Conservation (phyloP, 53 echinoderm and acorn worm genomes). For the Mesocentrotus franciscanus region DNA sequence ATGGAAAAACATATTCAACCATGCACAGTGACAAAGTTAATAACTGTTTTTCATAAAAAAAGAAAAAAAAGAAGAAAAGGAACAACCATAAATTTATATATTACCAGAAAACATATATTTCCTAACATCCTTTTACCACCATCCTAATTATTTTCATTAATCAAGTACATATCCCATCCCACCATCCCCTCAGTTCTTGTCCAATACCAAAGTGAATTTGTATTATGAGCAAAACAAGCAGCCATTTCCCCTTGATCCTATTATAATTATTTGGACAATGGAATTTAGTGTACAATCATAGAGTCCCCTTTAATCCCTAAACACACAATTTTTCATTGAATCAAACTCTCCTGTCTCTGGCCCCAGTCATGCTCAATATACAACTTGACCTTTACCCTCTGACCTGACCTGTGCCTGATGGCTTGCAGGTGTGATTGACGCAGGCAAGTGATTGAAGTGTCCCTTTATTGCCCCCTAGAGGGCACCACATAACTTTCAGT, state of each 20-base stretch:
- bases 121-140: not conserved
- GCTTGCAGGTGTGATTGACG: conserved; percentile 58
- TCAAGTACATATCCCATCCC: not conserved
- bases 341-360: conserved; percentile 17
- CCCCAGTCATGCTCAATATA: conserved; percentile 57
- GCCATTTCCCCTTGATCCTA: not conserved
- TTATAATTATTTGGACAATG: conserved; percentile 11
- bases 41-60: no score
- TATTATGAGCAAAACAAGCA: not conserved
- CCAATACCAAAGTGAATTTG: not conserved
- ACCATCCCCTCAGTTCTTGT: not conserved
- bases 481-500: conserved; percentile 12
- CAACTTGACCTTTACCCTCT: conserved; percentile 50
- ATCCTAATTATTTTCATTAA: not conserved
- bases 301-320: conserved; percentile 39
- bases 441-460: conserved; percentile 26
- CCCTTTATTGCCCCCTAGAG: conserved; percentile 58
- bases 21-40: no score
- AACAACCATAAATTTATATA: no score
- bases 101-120: no score
- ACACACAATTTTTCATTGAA: conserved; percentile 28
- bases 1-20: no score
- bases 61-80: no score
- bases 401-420: conserved; percentile 52
- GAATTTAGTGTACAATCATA: conserved; percentile 5